phyloP scores from a whole-genome alignment of 2,797 vertebrate genomes.

The Crypturellus tataupa region DNA sequence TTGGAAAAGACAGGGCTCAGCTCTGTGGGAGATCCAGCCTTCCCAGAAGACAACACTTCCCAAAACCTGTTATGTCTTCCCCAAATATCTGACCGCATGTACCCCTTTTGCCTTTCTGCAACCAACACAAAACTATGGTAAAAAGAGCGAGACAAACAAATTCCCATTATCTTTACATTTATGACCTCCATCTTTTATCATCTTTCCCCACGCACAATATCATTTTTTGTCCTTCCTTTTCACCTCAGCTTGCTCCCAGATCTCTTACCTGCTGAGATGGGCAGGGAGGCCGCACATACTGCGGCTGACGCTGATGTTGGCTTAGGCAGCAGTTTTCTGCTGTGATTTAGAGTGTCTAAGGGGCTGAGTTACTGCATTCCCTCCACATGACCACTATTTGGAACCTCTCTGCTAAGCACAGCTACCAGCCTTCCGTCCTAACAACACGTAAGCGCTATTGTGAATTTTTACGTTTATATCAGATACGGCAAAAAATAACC shows the following conservation, averaged over 20 bases:
- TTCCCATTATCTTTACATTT: not conserved
- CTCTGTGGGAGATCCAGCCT: not conserved
- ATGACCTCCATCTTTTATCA: not conserved
- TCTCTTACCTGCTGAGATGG: not conserved
- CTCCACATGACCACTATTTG: not conserved
- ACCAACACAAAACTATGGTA: fast-evolving
- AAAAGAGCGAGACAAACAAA: not conserved
- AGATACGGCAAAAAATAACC: not conserved
- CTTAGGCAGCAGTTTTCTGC: not conserved
- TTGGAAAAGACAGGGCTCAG: not conserved
- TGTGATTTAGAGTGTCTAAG: not conserved
- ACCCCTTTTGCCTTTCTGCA: not conserved
- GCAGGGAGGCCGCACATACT: not conserved
- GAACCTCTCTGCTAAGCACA: not conserved
- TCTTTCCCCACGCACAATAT: not conserved
- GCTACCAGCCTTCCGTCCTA: not conserved
- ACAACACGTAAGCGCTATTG: fast-evolving
- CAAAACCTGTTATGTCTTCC: not conserved
- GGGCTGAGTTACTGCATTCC: not conserved
- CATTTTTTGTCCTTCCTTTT: not conserved
- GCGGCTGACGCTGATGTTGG: not conserved
- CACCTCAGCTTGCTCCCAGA: not conserved
- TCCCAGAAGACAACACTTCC: not conserved
- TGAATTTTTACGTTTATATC: not conserved
- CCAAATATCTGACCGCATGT: not conserved